Evolutionary conservation across 2,797 vertebrate genomes (phyloP).

Genomic region (Neoniphon sammara): DNA sequence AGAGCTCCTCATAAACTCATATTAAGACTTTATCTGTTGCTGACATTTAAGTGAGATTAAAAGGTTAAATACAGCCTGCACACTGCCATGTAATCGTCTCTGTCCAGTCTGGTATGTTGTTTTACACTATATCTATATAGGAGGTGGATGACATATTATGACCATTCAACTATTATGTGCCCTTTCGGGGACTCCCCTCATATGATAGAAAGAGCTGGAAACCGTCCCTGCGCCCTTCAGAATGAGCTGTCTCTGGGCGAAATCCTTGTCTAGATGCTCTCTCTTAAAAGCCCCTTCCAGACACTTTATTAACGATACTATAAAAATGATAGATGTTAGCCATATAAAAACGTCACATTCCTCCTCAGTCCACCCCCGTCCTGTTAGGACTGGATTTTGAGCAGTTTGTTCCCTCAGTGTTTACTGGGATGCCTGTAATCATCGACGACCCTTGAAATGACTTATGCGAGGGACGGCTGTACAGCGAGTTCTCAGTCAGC

Average conservation of each 20-base stretch:
- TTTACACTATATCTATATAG: background rate
- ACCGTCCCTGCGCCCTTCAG: conserved; percentile 25
- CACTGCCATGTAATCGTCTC: background rate
- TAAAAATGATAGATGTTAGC: conserved; percentile 77
- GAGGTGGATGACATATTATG: background rate
- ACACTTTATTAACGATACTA: conserved; percentile 77
- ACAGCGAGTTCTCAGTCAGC: conserved; percentile 6
- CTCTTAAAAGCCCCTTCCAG: conserved; percentile 69
- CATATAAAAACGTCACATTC: conserved; percentile 77
- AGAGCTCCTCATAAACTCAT: background rate
- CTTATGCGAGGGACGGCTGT: conserved; percentile 2
- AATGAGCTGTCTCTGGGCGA: conserved; percentile 47
- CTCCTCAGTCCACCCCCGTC: conserved; percentile 52
- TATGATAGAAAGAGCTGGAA: conserved; percentile 31
- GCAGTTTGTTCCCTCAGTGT: conserved; percentile 52
- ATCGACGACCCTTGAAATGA: conserved; percentile 33
- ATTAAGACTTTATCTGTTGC: background rate
- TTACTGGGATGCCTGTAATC: conserved; percentile 54
- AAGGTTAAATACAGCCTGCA: background rate
- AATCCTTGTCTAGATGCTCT: conserved; percentile 55
- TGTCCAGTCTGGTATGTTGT: background rate
- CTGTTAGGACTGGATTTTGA: conserved; percentile 58
- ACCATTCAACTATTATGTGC: background rate
- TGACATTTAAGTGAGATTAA: background rate
- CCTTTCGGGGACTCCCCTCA: conserved; percentile 5